Percentiles rank a stretch among this genome's conserved stretches.
Conservation (phyloP, 2,888 invertebrate genomes). For the Phyllotreta cruciferae region DNA sequence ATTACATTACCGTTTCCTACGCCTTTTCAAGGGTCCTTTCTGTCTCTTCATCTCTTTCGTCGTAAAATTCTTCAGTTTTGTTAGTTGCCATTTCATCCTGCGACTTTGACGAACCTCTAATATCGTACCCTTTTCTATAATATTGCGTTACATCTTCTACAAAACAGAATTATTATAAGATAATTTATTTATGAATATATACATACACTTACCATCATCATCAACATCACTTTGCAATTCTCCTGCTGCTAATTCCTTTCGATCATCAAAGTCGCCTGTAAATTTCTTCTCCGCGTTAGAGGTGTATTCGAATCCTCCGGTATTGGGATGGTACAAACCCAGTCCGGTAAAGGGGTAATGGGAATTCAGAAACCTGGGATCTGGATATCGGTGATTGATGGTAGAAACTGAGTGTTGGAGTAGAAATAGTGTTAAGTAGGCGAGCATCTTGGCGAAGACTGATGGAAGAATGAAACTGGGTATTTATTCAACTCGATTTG, state of each 20-base stretch:
- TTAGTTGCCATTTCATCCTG: slow-evolving; percentile 72
- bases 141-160: slow-evolving; percentile 57
- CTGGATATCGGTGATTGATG: neutral
- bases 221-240: too few species aligned
- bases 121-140: slow-evolving; percentile 70
- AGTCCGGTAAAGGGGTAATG: slow-evolving; percentile 14
- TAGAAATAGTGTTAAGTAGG: neutral
- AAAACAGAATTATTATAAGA: too few species aligned
- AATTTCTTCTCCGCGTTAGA: too few species aligned
- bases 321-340: slow-evolving; percentile 17
- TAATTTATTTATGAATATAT: too few species aligned
- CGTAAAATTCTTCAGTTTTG: slow-evolving; percentile 70
- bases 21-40: slow-evolving; percentile 48
- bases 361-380: slow-evolving; percentile 18
- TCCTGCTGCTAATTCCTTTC: slow-evolving; percentile 65
- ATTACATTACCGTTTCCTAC: slow-evolving; percentile 50
- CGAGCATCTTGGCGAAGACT: slow-evolving; percentile 1
- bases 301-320: slow-evolving; percentile 7
- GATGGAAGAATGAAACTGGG: neutral
- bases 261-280: slow-evolving; percentile 59
- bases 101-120: slow-evolving; percentile 70
- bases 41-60: slow-evolving; percentile 70
- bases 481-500: slow-evolving; percentile 24
- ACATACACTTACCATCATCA: too few species aligned
- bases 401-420: slow-evolving; percentile 1